Evolutionary conservation across 2,797 vertebrate genomes (phyloP), one percentile per base, ranked within the genome.

Genomic region (Channallabes apus): DNA sequence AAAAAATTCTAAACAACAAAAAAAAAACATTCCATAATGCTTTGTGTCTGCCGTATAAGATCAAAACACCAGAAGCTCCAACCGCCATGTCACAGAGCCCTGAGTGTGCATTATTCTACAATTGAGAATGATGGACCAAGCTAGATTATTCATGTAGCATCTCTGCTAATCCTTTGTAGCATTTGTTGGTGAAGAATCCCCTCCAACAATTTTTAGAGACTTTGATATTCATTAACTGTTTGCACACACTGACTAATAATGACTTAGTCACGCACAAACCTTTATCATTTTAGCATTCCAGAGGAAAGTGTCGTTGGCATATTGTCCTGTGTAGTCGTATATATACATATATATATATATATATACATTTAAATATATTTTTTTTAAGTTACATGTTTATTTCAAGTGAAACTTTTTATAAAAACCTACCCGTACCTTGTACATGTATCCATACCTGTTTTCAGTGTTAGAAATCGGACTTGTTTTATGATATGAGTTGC

Each of bases 161-260:
- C 92, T 95, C 93, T 95, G 94, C 95, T 95, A 94, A 96, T 92
- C 93, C 91, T 92, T 89, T 93, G 94, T 96, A 96, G 95, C 95
- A 95, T 94, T 94, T 94, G 93, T 95, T 95, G 94, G 94, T 93
- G 91, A 92, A 92, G 93, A 92, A 92, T 91, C 61, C 71, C 87
- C 83, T 86, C 83, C 86, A 85, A 80, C 75, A 88, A 82, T 82
- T 88, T 92, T 92, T 88, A 87, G 79, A 91, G 87, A 94, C 90
- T 90, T 86, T 89, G 89, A 85, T 84, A 69, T 90, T 85, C 90
- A 90, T 94, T 88, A 86, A 92, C 86, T 84, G 89, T 93, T 91
- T 73, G 89, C 91, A 89, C 89, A 93, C 86, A 91, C 90, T 90
- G 87, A 91, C 92, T 93, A 94, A 90, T 79, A 69, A 88, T 93